Evolutionary conservation across 2,113 vertebrate genomes (phyloP).

Genomic region (Rattus rattus): DNA sequence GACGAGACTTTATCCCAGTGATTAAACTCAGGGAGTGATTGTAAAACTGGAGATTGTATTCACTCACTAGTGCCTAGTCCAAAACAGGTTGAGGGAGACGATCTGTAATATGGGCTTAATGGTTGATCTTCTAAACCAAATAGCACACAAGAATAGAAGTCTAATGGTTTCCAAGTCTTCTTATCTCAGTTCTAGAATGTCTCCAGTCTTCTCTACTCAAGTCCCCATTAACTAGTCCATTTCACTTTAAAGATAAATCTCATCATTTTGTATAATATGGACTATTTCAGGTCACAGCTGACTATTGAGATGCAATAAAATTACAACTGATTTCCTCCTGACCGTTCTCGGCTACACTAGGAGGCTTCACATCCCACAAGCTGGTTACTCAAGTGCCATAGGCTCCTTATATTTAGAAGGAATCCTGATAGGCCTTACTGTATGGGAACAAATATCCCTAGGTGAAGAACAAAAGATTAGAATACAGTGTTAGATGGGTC

Average conservation of each 20-base stretch:
- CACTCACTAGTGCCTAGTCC: neutral
- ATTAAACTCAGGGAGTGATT: constrained; percentile 64
- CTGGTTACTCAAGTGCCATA: neutral
- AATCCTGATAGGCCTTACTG: neutral
- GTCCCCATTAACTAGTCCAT: neutral
- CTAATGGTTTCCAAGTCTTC: neutral
- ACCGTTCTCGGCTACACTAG: neutral
- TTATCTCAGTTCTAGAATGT: neutral
- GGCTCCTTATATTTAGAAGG: neutral
- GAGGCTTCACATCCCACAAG: neutral
- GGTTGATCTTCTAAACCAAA: neutral
- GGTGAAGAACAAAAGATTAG: neutral
- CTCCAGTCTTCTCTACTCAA: neutral
- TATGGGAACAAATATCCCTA: neutral
- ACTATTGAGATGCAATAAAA: neutral
- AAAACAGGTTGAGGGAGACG: neutral
- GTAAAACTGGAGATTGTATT: constrained; percentile 35
- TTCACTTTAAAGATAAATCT: constrained; percentile 44
- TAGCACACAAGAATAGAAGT: neutral
- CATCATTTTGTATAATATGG: neutral
- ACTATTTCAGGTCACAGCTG: neutral
- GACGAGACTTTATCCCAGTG: constrained; percentile 54
- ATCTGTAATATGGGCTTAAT: neutral
- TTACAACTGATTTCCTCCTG: neutral
- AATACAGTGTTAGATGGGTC: neutral